Percentiles rank a stretch among this genome's conserved stretches.
Evolutionary conservation across 2,797 vertebrate genomes (phyloP).

Genomic region (Falco peregrinus): DNA sequence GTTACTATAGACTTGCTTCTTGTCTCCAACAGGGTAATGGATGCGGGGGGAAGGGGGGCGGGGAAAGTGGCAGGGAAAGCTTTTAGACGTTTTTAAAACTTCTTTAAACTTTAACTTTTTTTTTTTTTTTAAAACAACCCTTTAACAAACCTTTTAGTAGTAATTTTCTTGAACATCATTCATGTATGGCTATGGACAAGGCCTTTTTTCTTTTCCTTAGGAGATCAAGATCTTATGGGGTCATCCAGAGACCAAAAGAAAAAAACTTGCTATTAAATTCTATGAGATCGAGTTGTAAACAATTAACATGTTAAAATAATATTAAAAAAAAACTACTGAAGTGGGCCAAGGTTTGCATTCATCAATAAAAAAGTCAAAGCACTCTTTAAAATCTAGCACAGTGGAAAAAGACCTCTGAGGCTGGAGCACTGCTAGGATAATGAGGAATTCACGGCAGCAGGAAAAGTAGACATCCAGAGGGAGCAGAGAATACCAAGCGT

Average conservation of each 20-base stretch:
- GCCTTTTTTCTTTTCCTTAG: background rate
- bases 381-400: background rate
- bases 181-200: background rate
- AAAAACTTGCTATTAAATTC: background rate
- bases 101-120: no score
- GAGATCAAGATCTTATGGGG: background rate
- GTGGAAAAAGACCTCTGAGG: background rate
- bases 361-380: background rate
- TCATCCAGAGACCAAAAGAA: background rate
- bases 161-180: background rate
- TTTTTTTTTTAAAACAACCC: no score
- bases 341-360: background rate
- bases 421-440: background rate
- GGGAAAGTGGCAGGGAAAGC: no score
- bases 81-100: no score
- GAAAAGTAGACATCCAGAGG: background rate
- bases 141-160: background rate
- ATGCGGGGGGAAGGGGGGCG: background rate
- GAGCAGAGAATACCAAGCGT: background rate
- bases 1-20: background rate
- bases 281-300: background rate
- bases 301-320: background rate
- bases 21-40: background rate
- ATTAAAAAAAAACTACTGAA: background rate
- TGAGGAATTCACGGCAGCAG: background rate